Base-by-base conservation (phyloP, 2,797 vertebrate genomes). In the Cuculus canorus region DNA sequence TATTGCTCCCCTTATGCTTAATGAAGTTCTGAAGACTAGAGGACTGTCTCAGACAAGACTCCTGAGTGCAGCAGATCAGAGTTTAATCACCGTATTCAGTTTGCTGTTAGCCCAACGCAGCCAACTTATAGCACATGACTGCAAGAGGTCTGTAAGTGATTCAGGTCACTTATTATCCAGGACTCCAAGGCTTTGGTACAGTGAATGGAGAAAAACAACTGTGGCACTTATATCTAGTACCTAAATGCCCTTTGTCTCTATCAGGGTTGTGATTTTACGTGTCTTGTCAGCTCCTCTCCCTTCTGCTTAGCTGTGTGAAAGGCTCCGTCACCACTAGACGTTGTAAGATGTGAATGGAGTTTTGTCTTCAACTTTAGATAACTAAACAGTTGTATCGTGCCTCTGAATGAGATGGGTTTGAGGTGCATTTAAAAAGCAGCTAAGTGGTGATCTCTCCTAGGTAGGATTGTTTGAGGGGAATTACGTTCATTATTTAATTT, bases 31-130 rank as follows among this genome's bases (percentile, higher is more conserved):
- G 39, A 90, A 79, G 35, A 68, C 69, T 30, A 82, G 75, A 72
- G 59, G 52, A 82, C 59, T 92, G 86, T 79, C 87, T n/a, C 35
- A 86, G 86, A 70, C 80, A 92, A 90, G 86, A 92, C 47, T 83
- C n/a, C 66, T 76, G 80, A 95, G 37, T 43, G 6, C 5, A 14
- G 77, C 80, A 93, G 77, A 82, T 8, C 54, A 56, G 73, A 88
- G 47, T 8, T 22, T 30, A 53, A 25, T 70, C 77, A 50, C 73
- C 82, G 85, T 63, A 63, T 33, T 59, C 82, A 82, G 54, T 22
- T 76, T 75, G 50, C 61, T 81, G 85, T 91, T 83, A 85, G 47
- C 77, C 22, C 76, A 22, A 23, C 7, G 0, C 30, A 52, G 54
- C n/a, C 77, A 59, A 30, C 47, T 78, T 61, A 11, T 13, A 78